Evolutionary conservation across 2,888 invertebrate species (phyloP), one percentile per base, ranked within the genome.

Genomic region (Melanchra persicariae): DNA sequence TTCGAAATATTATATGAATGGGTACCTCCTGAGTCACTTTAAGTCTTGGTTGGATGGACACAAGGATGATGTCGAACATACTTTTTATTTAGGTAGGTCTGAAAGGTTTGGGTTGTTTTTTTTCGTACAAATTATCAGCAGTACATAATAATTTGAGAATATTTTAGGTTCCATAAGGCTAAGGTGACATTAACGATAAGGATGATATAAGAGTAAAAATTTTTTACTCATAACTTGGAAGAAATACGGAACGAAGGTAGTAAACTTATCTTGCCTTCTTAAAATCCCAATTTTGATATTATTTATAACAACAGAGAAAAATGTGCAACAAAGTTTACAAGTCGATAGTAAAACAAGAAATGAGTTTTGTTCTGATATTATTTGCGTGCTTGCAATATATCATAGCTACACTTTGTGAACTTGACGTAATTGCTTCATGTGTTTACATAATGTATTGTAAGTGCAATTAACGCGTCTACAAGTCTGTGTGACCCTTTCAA

Each of bases 401-500:
- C 67, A 78, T 57, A 79, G 51, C 64, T 55, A 65, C 43, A 62
- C 62, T 62, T 78, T 57, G 61, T 71, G 49, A 49, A 61, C 67
- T 79, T 77, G 75, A 24, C 7, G 71, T 75, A 77, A 84, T 81
- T 83, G 77, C 76, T 79, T 73, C 67, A 71, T 70, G 64, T 79
- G 74, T 82, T 84, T 80, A 78, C 72, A 76, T 84, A 78, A 82
- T 68, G 58, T 67, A 54, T 79, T 75, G 70, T 79, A 43, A 43
- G 64, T 66, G 37, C 62, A 75, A 84, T 79, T 84, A 78, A 66
- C 77, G 54, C 51, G 59, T 75, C 70, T 58, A 73, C 75, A 62
- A 68, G 77, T 74, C 61, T 70, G 57, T 76, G 73, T 73, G 84
- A 86, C 82, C 81, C 76, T 77, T 69, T 83, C 85, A 83, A 84